phyloP scores from a whole-genome alignment of 1,140 invertebrate species.

The Calycopis cecrops region DNA sequence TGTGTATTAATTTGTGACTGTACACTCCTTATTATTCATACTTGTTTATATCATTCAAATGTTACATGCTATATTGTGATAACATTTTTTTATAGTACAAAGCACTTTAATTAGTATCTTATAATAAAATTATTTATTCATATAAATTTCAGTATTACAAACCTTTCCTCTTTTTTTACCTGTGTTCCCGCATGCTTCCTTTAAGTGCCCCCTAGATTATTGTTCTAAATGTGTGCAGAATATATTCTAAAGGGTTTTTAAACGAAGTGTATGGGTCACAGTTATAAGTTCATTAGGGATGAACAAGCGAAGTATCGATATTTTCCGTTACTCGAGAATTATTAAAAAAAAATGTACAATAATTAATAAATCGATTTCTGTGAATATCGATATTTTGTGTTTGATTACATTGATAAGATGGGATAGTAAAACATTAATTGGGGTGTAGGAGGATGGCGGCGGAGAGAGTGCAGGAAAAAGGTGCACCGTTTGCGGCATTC shows the following conservation, averaged over 20 bases:
- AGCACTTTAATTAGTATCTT: conserved; percentile 11
- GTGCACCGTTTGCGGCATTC: conserved; percentile 73
- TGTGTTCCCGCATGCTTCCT: conserved; percentile 69
- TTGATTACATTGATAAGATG: conserved; percentile 26
- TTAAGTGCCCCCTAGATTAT: conserved; percentile 64
- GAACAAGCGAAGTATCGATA: conserved; percentile 12
- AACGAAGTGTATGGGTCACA: conserved; percentile 67
- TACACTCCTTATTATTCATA: neutral
- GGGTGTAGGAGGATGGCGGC: conserved; percentile 69
- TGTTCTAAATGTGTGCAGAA: conserved; percentile 69
- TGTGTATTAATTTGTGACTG: conserved; percentile 34
- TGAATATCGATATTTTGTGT: conserved; percentile 18
- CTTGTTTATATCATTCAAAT: no score
- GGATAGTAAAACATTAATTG: conserved; percentile 62
- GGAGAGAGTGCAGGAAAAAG: conserved; percentile 60
- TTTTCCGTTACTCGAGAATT: conserved; percentile 14
- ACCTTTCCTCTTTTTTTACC: conserved; percentile 33
- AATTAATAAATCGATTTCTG: conserved; percentile 16
- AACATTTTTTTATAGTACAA: neutral
- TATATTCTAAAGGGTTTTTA: conserved; percentile 69
- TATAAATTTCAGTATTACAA: neutral
- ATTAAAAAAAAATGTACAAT: conserved; percentile 7
- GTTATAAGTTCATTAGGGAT: conserved; percentile 20
- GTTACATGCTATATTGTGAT: neutral
- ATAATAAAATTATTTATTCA: neutral